phyloP scores from a whole-genome alignment of 2,113 vertebrate genomes.

The Numida meleagris region DNA sequence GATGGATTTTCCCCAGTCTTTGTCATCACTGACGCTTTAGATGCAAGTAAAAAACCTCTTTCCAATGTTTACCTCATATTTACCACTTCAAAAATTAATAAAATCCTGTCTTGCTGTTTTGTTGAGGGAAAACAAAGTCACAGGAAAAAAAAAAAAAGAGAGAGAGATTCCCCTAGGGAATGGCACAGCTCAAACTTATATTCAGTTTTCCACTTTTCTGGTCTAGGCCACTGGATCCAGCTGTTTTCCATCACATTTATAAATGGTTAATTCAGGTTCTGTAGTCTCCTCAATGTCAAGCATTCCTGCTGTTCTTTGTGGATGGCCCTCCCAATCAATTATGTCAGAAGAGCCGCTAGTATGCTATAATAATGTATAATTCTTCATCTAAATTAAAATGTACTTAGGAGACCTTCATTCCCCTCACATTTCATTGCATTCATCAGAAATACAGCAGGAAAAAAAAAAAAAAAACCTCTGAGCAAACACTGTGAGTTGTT shows the following conservation, averaged over 20 bases:
- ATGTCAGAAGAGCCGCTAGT: constrained; percentile 66
- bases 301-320: constrained; percentile 26
- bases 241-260: neutral
- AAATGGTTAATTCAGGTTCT: constrained; percentile 31
- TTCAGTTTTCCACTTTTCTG: neutral
- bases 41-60: neutral
- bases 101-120: neutral
- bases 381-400: constrained; percentile 74
- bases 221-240: too few relatives aligned
- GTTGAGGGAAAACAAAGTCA: neutral
- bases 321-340: constrained; percentile 66
- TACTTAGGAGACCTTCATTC: constrained; percentile 70
- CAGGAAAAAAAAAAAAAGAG: neutral
- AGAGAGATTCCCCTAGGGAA: neutral
- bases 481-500: constrained; percentile 64
- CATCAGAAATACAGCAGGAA: constrained; percentile 63
- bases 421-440: constrained; percentile 63
- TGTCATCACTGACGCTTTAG: neutral
- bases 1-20: neutral
- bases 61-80: neutral
- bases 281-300: constrained; percentile 47
- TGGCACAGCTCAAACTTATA: neutral
- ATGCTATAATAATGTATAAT: constrained; percentile 65
- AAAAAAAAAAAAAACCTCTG: constrained; percentile 50
- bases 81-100: neutral